Percentiles rank a stretch among this genome's conserved stretches.
phyloP scores from a whole-genome alignment of 2,797 vertebrate genomes.

The Pseudochirops cupreus region DNA sequence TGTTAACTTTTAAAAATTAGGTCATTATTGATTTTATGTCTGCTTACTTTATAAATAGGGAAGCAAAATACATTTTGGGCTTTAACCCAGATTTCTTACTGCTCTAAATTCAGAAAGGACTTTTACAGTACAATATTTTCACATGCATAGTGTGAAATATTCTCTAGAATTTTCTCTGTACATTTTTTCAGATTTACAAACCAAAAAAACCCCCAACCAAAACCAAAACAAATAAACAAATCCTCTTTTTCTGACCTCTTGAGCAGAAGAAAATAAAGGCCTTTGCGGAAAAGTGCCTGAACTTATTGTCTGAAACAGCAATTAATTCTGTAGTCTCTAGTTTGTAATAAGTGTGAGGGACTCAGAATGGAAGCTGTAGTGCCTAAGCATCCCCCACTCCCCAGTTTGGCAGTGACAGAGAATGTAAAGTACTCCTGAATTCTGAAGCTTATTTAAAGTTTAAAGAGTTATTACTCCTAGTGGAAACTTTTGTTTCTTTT shows the following conservation, averaged over 20 bases:
- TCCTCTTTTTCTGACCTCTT: not conserved
- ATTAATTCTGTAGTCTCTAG: not conserved
- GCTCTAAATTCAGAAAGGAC: not conserved
- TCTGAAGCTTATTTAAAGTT: not conserved
- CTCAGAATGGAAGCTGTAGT: not conserved
- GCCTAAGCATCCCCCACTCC: not conserved
- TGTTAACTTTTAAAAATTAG: not conserved
- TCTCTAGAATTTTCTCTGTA: not conserved
- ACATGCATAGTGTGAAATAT: not conserved
- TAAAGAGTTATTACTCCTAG: not conserved
- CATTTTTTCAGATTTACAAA: not conserved
- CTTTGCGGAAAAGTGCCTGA: not conserved
- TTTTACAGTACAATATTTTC: not conserved
- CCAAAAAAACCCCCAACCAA: not conserved
- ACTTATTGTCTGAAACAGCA: conserved; percentile 1
- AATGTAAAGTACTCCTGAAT: not conserved
- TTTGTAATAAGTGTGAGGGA: not conserved
- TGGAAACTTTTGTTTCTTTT: not conserved
- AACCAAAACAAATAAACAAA: not conserved
- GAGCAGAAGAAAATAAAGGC: not conserved
- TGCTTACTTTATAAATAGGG: conserved; percentile 6
- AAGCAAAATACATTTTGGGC: not conserved
- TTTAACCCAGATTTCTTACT: not conserved
- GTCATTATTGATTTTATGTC: not conserved
- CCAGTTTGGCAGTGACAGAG: not conserved